Base-by-base conservation (phyloP, 2,888 invertebrate species). In the Galerucella nymphaeae region DNA sequence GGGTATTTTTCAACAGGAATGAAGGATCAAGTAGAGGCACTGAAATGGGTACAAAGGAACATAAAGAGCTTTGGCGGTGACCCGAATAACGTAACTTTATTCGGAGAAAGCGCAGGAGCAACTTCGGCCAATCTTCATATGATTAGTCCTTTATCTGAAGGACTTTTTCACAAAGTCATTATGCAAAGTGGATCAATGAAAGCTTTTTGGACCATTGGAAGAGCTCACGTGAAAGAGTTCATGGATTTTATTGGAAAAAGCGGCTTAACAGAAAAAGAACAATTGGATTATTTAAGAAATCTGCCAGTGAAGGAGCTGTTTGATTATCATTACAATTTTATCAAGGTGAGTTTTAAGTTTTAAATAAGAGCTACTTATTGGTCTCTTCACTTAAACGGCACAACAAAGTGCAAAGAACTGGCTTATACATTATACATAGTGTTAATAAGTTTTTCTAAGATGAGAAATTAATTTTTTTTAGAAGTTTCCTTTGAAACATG, bases 21-120 rank as follows among this genome's bases (percentile, higher is more conserved):
- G 0, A 88, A 88, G 80, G 88, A 88, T 79, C 87, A 88, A 80
- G 82, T 86, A 0, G 75, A 88, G 78, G 88, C 88, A 0, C 75
- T 89, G 38, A 86, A 86, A 72, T 89, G 88, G 88, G 83, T 88
- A 0, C 86, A 87, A 85, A 87, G 76, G 85, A 87, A 87, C 71
- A 86, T 86, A 4, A 76, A 82, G 3, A 82, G 82, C 66, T 87
- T 87, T 76, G 87, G 87, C 14, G 87, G 87, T 2, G 85, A 87
- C 80, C 82, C 85, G 0, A 78, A 84, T 3, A 88, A 87, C 61
- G 86, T 88, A 10, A 87, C 87, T 0, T 79, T 87, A 0, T 85
- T 87, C 72, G 89, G 89, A 1, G 86, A 88, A 78, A 89, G 89
- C 76, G 89, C 89, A 1, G 89, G 89, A 0, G 87, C 84, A 6